Percentiles rank a stretch among this genome's conserved stretches.
Evolutionary conservation across 2,888 invertebrate species (phyloP).

Genomic region (Suillia variegata): DNA sequence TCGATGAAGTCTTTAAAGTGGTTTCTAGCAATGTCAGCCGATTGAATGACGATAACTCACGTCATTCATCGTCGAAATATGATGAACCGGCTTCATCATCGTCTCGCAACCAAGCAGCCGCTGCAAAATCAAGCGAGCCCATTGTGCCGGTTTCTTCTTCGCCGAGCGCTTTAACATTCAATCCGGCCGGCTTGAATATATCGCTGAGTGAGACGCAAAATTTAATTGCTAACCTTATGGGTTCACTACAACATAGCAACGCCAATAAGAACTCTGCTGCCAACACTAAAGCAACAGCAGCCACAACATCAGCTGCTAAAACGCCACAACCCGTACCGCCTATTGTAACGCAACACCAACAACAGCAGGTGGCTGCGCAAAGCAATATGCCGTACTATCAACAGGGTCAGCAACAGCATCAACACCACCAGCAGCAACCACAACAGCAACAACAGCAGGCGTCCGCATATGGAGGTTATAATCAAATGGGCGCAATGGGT

Average conservation of each 20-base stretch:
- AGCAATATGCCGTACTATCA: constrained; percentile 36
- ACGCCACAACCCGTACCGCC: neutral
- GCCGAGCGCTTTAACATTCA: constrained; percentile 46
- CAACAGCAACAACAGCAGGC: constrained; percentile 27
- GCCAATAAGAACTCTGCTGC: neutral
- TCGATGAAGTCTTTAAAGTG: constrained; percentile 80
- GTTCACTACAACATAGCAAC: constrained; percentile 61
- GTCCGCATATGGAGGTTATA: constrained; percentile 17
- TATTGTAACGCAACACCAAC: constrained; percentile 12
- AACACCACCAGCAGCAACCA: constrained; percentile 26
- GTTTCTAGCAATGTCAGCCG: constrained; percentile 75
- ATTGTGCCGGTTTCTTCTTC: constrained; percentile 35
- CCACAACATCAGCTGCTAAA: neutral
- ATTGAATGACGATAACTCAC: constrained; percentile 58
- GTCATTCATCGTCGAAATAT: constrained; percentile 24
- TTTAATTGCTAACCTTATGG: constrained; percentile 70
- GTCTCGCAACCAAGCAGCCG: constrained; percentile 10
- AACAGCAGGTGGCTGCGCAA: constrained; percentile 8
- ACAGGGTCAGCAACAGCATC: constrained; percentile 33
- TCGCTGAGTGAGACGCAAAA: constrained; percentile 65
- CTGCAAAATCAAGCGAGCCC: constrained; percentile 44
- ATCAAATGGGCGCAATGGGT: constrained; percentile 26
- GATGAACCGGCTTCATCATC: constrained; percentile 54
- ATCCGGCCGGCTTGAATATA: constrained; percentile 48
- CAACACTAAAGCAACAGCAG: constrained; percentile 13